Base-by-base conservation (phyloP, 2,113 vertebrate species). In the Sphyrna mokarran region DNA sequence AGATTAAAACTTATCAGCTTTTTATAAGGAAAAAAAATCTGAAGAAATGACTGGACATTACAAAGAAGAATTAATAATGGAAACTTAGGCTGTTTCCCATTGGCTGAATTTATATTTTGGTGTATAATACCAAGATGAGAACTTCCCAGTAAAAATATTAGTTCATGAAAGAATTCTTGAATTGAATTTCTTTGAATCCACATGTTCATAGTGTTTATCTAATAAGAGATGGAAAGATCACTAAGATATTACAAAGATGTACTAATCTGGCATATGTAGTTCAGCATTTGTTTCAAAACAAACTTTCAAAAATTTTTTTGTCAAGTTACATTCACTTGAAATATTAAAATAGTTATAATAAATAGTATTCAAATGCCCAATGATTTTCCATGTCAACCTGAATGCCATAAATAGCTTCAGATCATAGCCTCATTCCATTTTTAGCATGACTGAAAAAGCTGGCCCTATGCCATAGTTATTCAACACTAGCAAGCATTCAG, bases 401-500 rank as follows among this genome's bases (percentile, higher is more conserved):
- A 43, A 43, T 13, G 37, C 63, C 54, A 40, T 14, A 70, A 94
- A 26, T 37, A 40, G 40, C 48, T 26, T 70, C 43, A 68, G 7
- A 94, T 37, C n/a, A 68, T 40, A 10, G 63, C 37, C 33, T 5
- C 0, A 3, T 23, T 70, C n/a, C 66, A 68, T 94, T 68, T 94
- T 94, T 70, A 23, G 18, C 37, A n/a, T 68, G 43, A 58, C 87
- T 61, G 14, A 20, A 69, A 94, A 94, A 43, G 66, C 40, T 94
- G 63, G 93, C 66, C 68, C 37, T 48, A 1, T 94, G 66, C 93
- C 93, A 94, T 7, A 48, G 37, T 70, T 94, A n/a, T 70, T 40
- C 90, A 94, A 94, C 22, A 70, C 63, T 94, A 69, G 72, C 93
- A 70, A 70, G 68, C 37, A 94, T 68, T 26, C 68, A 70, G 22